Evolutionary conservation across 92 coral and sea anemone genomes (phyloP).

Genomic region (Parazoanthus atlanticus): DNA sequence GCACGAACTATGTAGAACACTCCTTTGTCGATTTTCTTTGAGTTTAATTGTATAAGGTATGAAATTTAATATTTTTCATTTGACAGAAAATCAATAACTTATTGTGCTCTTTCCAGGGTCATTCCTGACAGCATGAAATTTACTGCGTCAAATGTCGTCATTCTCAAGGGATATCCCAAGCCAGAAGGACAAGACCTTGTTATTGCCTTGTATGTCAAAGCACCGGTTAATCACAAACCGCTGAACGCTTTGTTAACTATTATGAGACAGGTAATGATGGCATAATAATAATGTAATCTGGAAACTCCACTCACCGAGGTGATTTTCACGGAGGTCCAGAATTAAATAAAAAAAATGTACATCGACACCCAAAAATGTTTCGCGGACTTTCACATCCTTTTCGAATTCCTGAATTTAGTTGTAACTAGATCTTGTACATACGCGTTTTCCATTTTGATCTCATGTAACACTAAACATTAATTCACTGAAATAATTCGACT

Average conservation of each 20-base stretch:
- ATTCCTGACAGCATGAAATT: background rate
- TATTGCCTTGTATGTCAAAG: constrained; percentile 13
- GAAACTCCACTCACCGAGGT: no score
- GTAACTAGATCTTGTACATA: no score
- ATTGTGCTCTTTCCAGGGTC: background rate
- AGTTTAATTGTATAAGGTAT: background rate
- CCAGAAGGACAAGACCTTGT: constrained; percentile 4
- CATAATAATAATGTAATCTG: no score
- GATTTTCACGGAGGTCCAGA: no score
- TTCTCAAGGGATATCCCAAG: constrained; percentile 22
- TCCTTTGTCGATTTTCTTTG: no score
- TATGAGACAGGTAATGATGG: constrained; percentile 1
- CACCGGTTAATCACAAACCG: background rate
- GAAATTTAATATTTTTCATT: no score
- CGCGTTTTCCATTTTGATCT: no score
- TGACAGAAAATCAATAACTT: no score
- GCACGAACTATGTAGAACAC: background rate
- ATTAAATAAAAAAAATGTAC: background rate
- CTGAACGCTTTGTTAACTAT: constrained; percentile 10
- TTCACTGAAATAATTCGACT: no score
- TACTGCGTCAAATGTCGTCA: constrained; percentile 9
- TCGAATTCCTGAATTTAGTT: no score
- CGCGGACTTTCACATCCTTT: no score
- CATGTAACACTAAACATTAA: no score
- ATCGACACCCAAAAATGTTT: background rate